These are phyloP conservation scores for Tromatobia lineatoria DNA, from an alignment of 2,888 invertebrate species.

Conservation along the genomic window DNA sequence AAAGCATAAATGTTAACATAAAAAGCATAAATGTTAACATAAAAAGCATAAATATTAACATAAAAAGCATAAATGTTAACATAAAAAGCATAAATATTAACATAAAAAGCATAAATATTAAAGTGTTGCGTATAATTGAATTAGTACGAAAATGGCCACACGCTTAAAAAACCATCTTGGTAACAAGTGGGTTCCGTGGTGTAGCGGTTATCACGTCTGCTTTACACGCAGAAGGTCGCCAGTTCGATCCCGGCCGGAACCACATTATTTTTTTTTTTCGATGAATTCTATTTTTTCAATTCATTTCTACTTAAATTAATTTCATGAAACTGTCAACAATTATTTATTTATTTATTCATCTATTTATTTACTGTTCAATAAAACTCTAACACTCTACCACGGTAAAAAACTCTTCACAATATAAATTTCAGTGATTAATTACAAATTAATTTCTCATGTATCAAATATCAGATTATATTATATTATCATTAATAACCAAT, in stretches of 20 bases:
- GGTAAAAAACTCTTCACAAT: too few relatives aligned
- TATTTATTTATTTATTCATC: neutral
- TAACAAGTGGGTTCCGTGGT: conserved; percentile 79
- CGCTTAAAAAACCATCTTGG: neutral
- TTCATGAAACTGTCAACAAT: conserved; percentile 18
- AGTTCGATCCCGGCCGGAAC: conserved; percentile 83
- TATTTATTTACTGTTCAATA: too few relatives aligned
- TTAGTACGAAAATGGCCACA: neutral
- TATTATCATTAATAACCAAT: too few relatives aligned
- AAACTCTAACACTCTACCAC: too few relatives aligned
- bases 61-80: too few relatives aligned
- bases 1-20: too few relatives aligned
- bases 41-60: too few relatives aligned
- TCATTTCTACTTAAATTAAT: conserved; percentile 1
- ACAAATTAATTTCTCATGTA: too few relatives aligned
- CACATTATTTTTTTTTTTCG: conserved; percentile 72
- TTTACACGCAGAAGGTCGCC: conserved; percentile 83
- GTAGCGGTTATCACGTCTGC: conserved; percentile 83
- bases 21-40: too few relatives aligned
- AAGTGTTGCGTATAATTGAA: neutral
- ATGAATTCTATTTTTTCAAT: too few relatives aligned
- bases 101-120: neutral
- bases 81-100: neutral
- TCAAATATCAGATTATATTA: too few relatives aligned
- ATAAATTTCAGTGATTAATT: too few relatives aligned